Percentiles rank a stretch among this genome's conserved stretches.
Evolutionary conservation across 2,888 invertebrate species (phyloP).

Genomic region (Drosophila helvetica): DNA sequence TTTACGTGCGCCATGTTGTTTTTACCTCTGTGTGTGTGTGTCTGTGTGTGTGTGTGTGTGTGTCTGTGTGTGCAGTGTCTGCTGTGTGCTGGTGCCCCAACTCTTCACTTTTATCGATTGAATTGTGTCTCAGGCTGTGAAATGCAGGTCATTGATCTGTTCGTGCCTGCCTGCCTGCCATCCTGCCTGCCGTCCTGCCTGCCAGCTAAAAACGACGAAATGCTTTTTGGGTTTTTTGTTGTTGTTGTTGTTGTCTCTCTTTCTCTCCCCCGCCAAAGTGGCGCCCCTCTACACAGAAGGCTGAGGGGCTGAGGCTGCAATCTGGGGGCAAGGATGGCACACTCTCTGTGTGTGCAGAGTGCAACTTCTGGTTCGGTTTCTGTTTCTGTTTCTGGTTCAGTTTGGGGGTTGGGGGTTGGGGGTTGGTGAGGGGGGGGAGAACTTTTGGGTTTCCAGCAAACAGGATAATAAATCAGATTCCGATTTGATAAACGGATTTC

Average conservation of each 20-base stretch:
- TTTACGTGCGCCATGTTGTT: constrained; percentile 62
- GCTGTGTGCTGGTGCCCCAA: constrained; percentile 72
- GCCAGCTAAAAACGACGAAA: constrained; percentile 54
- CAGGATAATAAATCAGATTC: constrained; percentile 28
- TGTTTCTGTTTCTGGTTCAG: no score
- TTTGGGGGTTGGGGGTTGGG: no score
- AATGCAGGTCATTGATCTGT: constrained; percentile 84
- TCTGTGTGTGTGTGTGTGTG: constrained; percentile 22
- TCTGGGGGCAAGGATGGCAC: constrained; percentile 15
- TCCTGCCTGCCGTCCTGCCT: constrained; percentile 64
- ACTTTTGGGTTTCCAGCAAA: constrained; percentile 9
- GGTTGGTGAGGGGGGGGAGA: background rate
- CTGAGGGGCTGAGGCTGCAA: no score
- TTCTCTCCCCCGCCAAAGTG: constrained; percentile 4
- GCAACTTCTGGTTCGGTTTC: constrained; percentile 31
- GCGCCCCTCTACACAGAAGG: background rate
- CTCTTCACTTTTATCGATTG: constrained; percentile 83
- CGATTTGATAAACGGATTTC: constrained; percentile 26
- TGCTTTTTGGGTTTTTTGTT: constrained; percentile 45
- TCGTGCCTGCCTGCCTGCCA: constrained; percentile 66
- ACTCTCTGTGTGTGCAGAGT: constrained; percentile 17
- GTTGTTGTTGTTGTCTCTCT: constrained; percentile 21
- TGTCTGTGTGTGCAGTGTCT: constrained; percentile 41
- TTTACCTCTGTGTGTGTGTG: constrained; percentile 39
- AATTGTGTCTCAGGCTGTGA: constrained; percentile 83